A percentile compares a stretch with the other conserved stretches of the same genome.
Evolutionary conservation across 2,113 vertebrate species (phyloP).

Genomic region (Anthoscopus minutus): DNA sequence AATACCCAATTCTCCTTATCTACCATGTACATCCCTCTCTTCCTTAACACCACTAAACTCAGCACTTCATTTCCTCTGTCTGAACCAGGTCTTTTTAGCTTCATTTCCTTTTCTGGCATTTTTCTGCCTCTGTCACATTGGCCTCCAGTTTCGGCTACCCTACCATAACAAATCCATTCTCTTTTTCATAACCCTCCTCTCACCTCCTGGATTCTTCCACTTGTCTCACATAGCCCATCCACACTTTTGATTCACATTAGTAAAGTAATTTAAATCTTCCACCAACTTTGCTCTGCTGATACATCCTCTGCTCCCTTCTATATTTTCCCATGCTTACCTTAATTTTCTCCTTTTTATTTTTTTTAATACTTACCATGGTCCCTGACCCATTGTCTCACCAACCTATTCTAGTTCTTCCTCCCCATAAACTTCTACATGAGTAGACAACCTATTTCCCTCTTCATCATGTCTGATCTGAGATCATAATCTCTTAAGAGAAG

Average conservation of each 20-base stretch:
- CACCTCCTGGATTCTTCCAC: neutral
- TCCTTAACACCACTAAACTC: neutral
- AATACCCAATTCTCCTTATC: neutral
- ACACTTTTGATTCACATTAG: neutral
- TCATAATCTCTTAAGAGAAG: neutral
- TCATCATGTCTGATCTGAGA: neutral
- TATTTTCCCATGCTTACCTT: neutral
- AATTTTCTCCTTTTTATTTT: neutral
- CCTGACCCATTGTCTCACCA: neutral
- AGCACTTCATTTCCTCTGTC: neutral
- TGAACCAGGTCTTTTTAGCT: neutral
- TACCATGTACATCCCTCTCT: neutral
- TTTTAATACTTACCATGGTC: neutral
- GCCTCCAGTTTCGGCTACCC: neutral
- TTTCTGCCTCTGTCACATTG: neutral
- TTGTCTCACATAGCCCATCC: neutral
- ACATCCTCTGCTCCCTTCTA: neutral
- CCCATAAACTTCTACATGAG: neutral
- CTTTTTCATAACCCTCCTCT: neutral
- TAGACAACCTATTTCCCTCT: neutral
- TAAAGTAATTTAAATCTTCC: neutral
- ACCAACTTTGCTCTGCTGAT: neutral
- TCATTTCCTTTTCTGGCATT: neutral
- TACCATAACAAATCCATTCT: neutral
- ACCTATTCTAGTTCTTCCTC: neutral